Evolutionary conservation across 2,888 invertebrate genomes (phyloP), one percentile per base, ranked within the genome.

Genomic region (Crossocerus cetratus): DNA sequence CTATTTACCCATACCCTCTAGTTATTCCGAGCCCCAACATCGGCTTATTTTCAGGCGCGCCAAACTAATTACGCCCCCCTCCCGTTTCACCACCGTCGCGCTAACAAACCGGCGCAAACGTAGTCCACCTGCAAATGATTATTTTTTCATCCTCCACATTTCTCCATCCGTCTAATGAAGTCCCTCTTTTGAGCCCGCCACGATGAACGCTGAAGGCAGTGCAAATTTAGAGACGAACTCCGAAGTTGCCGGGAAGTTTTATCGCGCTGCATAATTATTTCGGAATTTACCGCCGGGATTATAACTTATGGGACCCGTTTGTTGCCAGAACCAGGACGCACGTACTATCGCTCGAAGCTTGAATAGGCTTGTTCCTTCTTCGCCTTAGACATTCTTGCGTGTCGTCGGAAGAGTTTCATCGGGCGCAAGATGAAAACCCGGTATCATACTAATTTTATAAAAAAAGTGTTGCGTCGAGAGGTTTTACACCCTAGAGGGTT

Each of bases 1-100:
- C 49, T 16, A 16, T 16, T 49, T 49, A 14, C 49, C 49, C 49
- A 16, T 61, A 65, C 66, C 63, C 65, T 45, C 57, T 59, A 61
- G 64, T 64, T 64, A 75, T 77, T 82, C 73, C 72, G 59, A 71
- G n/a, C 60, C 20, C 65, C 64, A 64, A 67, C 11, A 42, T 11
- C 43, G 59, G 63, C 65, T 71, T 75, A 70, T 69, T 74, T 55
- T 60, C 69, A 42, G 54, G 44, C 21, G n/a, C 58, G 44, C 23
- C 42, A 66, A 69, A 72, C 69, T 73, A 77, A 73, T 78, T 72
- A 69, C 64, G 57, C 56, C 42, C 3, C 21, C 68, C 53, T 42
- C 60, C 66, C 60, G 23, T 59, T 1, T 57, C 13, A 14, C 11
- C 8, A 11, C 32, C 2, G 1, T 11, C 32, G 8, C 0, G 8